A percentile compares a stretch with the other conserved stretches of the same genome.
Evolutionary conservation across 1,140 invertebrate genomes (phyloP).

Genomic region (Pseudomyrmex sp.): DNA sequence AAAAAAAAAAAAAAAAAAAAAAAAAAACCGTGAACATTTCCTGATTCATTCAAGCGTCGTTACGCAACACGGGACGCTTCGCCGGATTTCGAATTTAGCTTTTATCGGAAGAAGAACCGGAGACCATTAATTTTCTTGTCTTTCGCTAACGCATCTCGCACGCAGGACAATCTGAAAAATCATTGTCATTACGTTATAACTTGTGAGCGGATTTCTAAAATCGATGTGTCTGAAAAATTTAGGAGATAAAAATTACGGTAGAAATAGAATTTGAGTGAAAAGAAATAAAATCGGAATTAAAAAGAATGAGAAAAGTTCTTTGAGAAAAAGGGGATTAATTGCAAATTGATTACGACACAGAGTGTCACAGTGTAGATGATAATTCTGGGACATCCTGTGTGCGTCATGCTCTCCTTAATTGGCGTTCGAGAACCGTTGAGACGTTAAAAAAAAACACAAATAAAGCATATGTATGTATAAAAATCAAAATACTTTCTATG

Average conservation of each 20-base stretch:
- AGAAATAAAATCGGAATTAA: too few species aligned
- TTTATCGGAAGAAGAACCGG: background rate
- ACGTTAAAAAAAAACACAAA: too few species aligned
- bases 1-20: too few species aligned
- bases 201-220: too few species aligned
- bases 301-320: background rate
- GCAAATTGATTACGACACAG: background rate
- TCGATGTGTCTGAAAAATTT: too few species aligned
- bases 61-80: background rate
- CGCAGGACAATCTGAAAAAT: background rate
- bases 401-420: background rate
- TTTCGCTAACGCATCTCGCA: too few species aligned
- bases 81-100: background rate
- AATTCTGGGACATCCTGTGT: background rate
- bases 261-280: too few species aligned
- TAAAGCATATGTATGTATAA: too few species aligned
- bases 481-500: too few species aligned
- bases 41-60: background rate
- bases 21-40: conserved; percentile 7
- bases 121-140: background rate
- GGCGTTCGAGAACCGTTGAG: too few species aligned
- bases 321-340: background rate
- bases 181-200: background rate
- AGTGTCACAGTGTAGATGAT: background rate
- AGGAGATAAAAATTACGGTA: too few species aligned